These are phyloP conservation scores for Salvelinus sp. DNA, from an alignment of 2,113 vertebrate species.

Conservation along the genomic window DNA sequence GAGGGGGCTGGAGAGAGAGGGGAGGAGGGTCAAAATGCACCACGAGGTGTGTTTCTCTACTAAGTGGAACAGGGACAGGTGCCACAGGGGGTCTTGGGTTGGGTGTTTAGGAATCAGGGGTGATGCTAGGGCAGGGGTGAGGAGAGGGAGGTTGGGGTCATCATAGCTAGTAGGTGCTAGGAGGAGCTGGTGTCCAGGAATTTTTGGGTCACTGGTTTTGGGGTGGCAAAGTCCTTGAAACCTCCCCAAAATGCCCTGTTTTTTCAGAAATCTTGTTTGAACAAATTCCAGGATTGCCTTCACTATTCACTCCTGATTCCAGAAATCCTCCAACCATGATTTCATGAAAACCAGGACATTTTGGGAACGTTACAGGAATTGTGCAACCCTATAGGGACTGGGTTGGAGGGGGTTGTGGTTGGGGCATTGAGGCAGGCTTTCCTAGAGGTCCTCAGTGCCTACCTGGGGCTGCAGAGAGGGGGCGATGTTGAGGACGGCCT, in stretches of 20 bases:
- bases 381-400: neutral
- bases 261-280: too few relatives aligned
- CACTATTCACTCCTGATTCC: too few relatives aligned
- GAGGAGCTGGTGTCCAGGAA: constrained; percentile 31
- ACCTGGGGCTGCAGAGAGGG: constrained; percentile 74
- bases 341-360: too few relatives aligned
- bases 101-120: constrained; percentile 22
- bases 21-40: neutral
- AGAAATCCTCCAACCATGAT: too few relatives aligned
- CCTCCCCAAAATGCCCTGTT: too few relatives aligned
- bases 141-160: constrained; percentile 21
- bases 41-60: constrained; percentile 1
- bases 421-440: constrained; percentile 55
- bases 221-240: neutral
- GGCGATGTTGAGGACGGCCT: constrained; percentile 58
- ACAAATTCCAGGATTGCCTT: too few relatives aligned
- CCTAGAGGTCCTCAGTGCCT: constrained; percentile 62
- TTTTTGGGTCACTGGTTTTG: neutral
- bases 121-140: constrained; percentile 29
- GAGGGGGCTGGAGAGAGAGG: constrained; percentile 12
- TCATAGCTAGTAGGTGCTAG: constrained; percentile 31
- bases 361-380: too few relatives aligned
- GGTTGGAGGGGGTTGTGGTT: constrained; percentile 3
- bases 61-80: neutral
- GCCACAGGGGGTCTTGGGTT: neutral